phyloP scores from a whole-genome alignment of 2,113 vertebrate species.

The Electrona antarctica region DNA sequence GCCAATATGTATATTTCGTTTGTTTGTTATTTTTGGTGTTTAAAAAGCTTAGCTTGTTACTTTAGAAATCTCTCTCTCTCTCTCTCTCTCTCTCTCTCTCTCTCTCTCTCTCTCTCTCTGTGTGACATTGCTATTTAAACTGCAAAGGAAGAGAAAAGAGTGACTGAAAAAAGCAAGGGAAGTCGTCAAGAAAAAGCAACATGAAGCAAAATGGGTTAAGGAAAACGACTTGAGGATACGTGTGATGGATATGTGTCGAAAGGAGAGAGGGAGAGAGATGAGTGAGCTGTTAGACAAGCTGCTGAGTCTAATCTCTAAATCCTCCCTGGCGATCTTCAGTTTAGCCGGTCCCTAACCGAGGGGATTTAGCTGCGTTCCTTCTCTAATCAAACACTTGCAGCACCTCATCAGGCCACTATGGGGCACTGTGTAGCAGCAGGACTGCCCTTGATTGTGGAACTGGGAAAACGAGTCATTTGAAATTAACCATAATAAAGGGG shows the following conservation, averaged over 20 bases:
- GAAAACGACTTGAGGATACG: too few relatives aligned
- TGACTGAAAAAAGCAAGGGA: too few relatives aligned
- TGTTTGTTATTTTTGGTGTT: too few relatives aligned
- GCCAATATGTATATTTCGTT: too few relatives aligned
- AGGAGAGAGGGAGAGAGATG: slow-evolving; percentile 73
- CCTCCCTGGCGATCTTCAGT: slow-evolving; percentile 74
- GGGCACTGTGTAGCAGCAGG: slow-evolving; percentile 45
- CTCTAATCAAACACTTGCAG: slow-evolving; percentile 70
- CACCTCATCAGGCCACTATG: slow-evolving; percentile 45
- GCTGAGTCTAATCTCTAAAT: slow-evolving; percentile 81
- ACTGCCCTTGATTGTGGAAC: neutral
- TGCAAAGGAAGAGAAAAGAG: neutral
- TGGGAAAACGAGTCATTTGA: too few relatives aligned
- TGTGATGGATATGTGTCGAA: slow-evolving; percentile 25
- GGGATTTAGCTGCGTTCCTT: slow-evolving; percentile 73
- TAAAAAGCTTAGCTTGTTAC: too few relatives aligned
- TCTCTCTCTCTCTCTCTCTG: too few relatives aligned
- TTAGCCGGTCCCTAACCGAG: slow-evolving; percentile 72
- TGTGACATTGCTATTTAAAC: neutral
- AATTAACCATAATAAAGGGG: too few relatives aligned
- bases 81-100: too few relatives aligned
- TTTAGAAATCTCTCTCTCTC: too few relatives aligned
- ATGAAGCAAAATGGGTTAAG: too few relatives aligned
- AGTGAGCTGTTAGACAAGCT: slow-evolving; percentile 77
- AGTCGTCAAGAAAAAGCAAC: too few relatives aligned